A percentile compares a stretch with the other conserved stretches of the same genome.
phyloP scores from a whole-genome alignment of 2,113 vertebrate species.

The Pitta sordida region DNA sequence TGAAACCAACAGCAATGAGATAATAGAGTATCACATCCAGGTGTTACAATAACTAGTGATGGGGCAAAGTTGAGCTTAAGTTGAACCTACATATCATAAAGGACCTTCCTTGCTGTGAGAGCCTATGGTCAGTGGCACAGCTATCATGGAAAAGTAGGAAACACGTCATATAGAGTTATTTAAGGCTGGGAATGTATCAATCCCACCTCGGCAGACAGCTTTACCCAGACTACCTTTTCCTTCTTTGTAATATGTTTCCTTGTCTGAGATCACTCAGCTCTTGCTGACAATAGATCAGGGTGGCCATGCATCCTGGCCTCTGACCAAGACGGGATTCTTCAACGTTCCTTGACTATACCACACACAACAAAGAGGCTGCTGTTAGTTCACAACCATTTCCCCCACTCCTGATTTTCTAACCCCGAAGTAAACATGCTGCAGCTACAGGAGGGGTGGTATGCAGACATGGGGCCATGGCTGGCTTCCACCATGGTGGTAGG shows the following conservation, averaged over 20 bases:
- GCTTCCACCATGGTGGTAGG: background rate
- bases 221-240: background rate
- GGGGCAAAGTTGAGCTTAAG: background rate
- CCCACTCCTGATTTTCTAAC: background rate
- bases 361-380: background rate
- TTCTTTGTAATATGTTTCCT: background rate
- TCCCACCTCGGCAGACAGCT: rapidly evolving
- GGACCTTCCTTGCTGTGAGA: background rate
- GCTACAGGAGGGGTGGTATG: slow-evolving; percentile 18
- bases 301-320: background rate
- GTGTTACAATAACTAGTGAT: background rate
- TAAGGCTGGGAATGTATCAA: background rate
- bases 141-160: background rate
- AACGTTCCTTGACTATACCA: background rate
- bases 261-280: background rate
- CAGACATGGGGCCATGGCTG: slow-evolving; percentile 7
- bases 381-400: background rate
- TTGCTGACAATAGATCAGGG: background rate
- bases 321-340: background rate
- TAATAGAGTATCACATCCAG: background rate
- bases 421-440: background rate
- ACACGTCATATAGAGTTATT: background rate
- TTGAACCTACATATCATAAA: background rate
- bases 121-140: background rate
- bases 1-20: background rate